A percentile compares a stretch with the other conserved stretches of the same genome.
These are phyloP conservation scores for Pteronotus mesoamericanus DNA, from an alignment of 2,797 vertebrate genomes.

Conservation along the genomic window DNA sequence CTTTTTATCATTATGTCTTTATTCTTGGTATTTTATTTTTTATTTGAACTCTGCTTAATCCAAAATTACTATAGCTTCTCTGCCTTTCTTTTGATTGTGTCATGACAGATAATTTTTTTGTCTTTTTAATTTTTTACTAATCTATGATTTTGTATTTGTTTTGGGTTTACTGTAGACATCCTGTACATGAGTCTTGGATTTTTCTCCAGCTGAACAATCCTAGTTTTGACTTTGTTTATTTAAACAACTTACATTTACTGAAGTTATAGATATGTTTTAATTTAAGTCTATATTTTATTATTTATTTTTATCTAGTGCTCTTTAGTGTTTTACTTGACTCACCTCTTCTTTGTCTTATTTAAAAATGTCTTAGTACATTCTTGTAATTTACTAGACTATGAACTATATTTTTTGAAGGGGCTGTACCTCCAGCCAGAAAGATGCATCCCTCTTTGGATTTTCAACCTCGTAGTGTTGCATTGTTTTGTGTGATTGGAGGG, in stretches of 20 bases:
- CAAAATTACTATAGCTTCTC: background rate
- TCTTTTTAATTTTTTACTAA: background rate
- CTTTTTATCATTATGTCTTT: background rate
- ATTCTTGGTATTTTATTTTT: background rate
- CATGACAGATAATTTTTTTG: background rate
- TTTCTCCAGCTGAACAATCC: background rate
- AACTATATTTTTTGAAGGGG: background rate
- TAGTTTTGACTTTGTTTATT: background rate
- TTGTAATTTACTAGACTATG: background rate
- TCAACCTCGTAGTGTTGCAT: background rate
- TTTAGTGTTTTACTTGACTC: background rate
- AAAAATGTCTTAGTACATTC: background rate
- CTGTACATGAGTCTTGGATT: background rate
- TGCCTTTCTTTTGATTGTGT: background rate
- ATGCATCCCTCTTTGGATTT: background rate
- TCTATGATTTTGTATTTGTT: background rate
- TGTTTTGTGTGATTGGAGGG: background rate
- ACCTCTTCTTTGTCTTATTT: background rate
- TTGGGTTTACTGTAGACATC: background rate
- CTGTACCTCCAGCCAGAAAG: background rate
- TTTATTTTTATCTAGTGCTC: background rate
- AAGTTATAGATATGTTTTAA: background rate
- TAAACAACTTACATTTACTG: background rate
- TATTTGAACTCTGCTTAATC: background rate
- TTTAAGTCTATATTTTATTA: background rate